Base-by-base conservation (phyloP, 2,113 vertebrate species). In the Lycocorax pyrrhopterus region DNA sequence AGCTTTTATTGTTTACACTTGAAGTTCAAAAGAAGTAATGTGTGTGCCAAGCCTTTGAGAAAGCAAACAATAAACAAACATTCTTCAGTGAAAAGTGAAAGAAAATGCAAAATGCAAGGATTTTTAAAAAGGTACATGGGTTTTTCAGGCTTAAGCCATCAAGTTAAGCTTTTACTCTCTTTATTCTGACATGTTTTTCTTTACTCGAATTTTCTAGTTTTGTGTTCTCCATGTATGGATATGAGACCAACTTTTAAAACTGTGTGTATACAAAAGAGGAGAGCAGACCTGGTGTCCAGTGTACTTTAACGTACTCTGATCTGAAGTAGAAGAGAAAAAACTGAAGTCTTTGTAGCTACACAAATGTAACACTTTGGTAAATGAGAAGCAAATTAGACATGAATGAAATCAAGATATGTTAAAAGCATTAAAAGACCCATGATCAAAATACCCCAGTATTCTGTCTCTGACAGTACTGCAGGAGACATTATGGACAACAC, bases 1-100 rank as follows among this genome's bases (percentile, higher is more conserved):
- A 83, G 22, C 66, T 96, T 96, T 87, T 95, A 81, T 73, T 93
- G 60, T 91, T 93, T 96, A 78, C 63, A 87, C 77, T 73, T 92
- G 90, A 85, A 96, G 80, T 95, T 97, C 91, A 90, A 97, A 96
- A 95, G 92, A 83, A 81, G 43, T 10, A 47, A 78, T 21, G 39
- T 73, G 29, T 69, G 69, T 68, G 74, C 66, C 68, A 90, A 93
- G 35, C 62, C 64, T 93, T 89, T 91, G 60, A 90, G 84, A 86
- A 95, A 80, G 27, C 25, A 66, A 89, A 66, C 55, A 93, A 87
- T 87, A 97, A 93, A 88, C 37, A 95, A 94, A 87, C 17, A 90
- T 55, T 75, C 93, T 94, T 87, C 56, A 49, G 46, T 87, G 67
- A 64, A 94, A 94, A 92, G 87, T 47, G 43, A 94, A 89, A 69